Base-by-base conservation (phyloP, 2,797 vertebrate species). In the Kryptopterus vitreolus region DNA sequence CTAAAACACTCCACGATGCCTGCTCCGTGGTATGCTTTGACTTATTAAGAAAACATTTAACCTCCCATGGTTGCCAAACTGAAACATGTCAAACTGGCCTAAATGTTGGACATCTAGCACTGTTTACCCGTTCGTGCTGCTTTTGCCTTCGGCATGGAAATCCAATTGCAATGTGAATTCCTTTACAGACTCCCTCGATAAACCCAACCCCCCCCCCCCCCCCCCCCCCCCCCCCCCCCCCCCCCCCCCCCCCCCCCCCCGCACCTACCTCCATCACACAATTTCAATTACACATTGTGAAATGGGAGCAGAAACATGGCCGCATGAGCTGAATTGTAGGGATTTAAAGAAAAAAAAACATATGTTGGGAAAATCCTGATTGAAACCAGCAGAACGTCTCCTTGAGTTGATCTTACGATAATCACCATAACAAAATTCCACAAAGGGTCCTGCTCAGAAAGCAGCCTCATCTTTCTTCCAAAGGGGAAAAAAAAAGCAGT, bases 351-450 rank as follows among this genome's bases (percentile, higher is more conserved):
- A 43, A 43, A 43, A 43, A 43, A 5, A 43, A 43, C 38, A 43
- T 43, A 43, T 26, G 22, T 24, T 57, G 24, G 81, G 73, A 68
- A 29, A 74, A 29, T 50, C 53, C 72, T 79, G 71, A 82, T 82
- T 82, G 43, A 79, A 82, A 82, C 71, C 81, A 92, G 88, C 85
- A 88, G 72, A 88, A 79, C 75, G 72, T 81, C 85, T 76, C 63
- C 76, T 55, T 15, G 85, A 86, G 82, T 79, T 70, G 80, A 31
- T 46, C 81, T 73, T 84, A 79, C 81, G 78, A 82, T 78, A 87
- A 86, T 87, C 91, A 91, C 79, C 81, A 87, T 88, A 90, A 92
- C 88, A 90, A 88, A 89, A 62, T 58, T 70, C 72, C 78, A 57
- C 76, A 62, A n/a, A 18, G 55, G 63, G 71, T 78, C 76, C 46